Base-by-base conservation (phyloP, 2,113 vertebrate species). In the Myotis yumanensis region DNA sequence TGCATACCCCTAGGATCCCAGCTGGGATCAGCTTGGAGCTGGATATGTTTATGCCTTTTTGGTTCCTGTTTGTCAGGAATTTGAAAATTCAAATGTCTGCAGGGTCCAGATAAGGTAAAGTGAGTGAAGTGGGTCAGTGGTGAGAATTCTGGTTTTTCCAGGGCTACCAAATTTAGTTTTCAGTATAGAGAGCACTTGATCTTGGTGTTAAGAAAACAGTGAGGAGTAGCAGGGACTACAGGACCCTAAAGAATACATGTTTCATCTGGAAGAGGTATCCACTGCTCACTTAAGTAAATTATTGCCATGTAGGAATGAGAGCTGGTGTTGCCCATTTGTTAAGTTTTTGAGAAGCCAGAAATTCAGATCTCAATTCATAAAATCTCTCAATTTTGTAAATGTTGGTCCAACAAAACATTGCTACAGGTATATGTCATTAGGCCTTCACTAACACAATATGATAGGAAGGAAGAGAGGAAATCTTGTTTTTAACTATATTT, bases 301-400 rank as follows among this genome's bases (percentile, higher is more conserved):
- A 18, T 52, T 68, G 30, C 68, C 52, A 9, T n/a, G 9, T 93
- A 81, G 40, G 28, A 88, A 76, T 93, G 46, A 48, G 22, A 10
- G 37, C 81, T 79, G 32, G 15, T 72, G 3, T 86, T 48, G 11
- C 51, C 57, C 51, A 59, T 51, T 75, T 95, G 71, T 94, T 92
- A 79, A 62, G 28, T 68, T 90, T 96, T 91, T 86, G 64, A 83
- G 54, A 91, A 85, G 43, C 62, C 64, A 87, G 72, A 95, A 81
- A 54, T 84, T 32, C 32, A 76, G 48, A 62, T 66, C 32, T 69
- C 69, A 84, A 22, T 46, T 80, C 52, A 80, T 48, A 80, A 59
- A 81, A 40, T 51, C 40, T 80, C n/a, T 80, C 77, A 75, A 11
- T 94, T 75, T 75, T 90, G 52, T 79, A 68, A 68, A 57, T 85